phyloP scores from a whole-genome alignment of 1,140 invertebrate species.

The Rhyacophila brunnea region DNA sequence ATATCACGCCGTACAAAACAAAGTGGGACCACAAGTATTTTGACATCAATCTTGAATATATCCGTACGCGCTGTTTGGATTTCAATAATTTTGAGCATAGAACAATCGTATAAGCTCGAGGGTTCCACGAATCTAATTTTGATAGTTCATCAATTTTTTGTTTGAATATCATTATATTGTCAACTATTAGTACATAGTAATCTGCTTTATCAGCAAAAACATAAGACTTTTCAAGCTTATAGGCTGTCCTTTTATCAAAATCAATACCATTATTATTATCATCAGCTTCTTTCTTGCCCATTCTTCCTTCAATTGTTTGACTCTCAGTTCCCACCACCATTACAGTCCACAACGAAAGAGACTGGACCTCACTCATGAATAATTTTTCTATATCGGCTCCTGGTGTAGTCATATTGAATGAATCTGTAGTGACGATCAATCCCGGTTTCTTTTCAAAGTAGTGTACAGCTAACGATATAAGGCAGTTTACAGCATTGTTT shows the following conservation, averaged over 20 bases:
- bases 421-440: constrained; percentile 39
- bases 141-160: constrained; percentile 38
- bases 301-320: neutral
- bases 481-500: constrained; percentile 40
- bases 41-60: constrained; percentile 39
- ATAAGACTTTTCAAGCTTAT: neutral
- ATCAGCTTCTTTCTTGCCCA: neutral
- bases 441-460: constrained; percentile 39
- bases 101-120: constrained; percentile 41
- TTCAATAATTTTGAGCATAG: constrained; percentile 35
- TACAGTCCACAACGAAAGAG: constrained; percentile 36
- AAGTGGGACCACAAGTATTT: constrained; percentile 41
- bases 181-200: constrained; percentile 43
- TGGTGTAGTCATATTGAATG: constrained; percentile 37
- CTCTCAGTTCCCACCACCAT: constrained; percentile 22
- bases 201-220: constrained; percentile 35
- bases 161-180: constrained; percentile 39
- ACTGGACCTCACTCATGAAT: constrained; percentile 40
- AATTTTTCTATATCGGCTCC: constrained; percentile 38
- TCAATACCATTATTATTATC: neutral
- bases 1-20: constrained; percentile 40
- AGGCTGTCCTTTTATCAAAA: neutral
- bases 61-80: constrained; percentile 21
- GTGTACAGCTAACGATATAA: constrained; percentile 39
- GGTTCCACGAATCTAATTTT: constrained; percentile 43